A percentile compares a stretch with the other conserved stretches of the same genome.
Evolutionary conservation across 2,888 invertebrate genomes (phyloP).

Genomic region (Germaria angustata): DNA sequence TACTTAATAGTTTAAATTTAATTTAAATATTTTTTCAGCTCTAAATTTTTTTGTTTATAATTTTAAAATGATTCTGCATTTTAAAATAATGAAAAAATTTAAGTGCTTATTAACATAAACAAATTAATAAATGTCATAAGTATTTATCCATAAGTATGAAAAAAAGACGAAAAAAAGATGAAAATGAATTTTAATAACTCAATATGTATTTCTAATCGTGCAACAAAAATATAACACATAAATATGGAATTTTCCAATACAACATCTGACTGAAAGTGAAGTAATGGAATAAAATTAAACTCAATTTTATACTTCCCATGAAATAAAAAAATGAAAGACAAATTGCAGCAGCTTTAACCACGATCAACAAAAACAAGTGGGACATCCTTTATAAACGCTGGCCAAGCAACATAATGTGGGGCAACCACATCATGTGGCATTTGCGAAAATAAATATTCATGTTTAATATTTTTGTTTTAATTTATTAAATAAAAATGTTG

Average conservation of each 20-base stretch:
- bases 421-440: constrained; percentile 47
- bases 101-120: constrained; percentile 17
- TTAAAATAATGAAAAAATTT: neutral
- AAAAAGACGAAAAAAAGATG: neutral
- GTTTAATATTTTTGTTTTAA: constrained; percentile 23
- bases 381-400: constrained; percentile 30
- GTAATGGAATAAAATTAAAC: constrained; percentile 8
- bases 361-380: neutral
- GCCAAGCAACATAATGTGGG: constrained; percentile 24
- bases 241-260: neutral
- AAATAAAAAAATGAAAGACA: neutral
- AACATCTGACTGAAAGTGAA: neutral
- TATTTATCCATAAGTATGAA: constrained; percentile 24
- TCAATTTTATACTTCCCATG: neutral
- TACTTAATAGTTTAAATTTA: no score
- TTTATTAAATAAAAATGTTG: constrained; percentile 30
- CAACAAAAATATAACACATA: neutral
- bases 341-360: neutral
- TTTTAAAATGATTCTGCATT: neutral
- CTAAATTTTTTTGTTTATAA: no score
- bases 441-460: constrained; percentile 27
- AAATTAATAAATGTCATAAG: constrained; percentile 46
- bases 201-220: neutral
- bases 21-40: no score
- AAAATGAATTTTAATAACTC: constrained; percentile 30